Evolutionary conservation across 1,140 invertebrate species (phyloP), one percentile per base, ranked within the genome.

Genomic region (Achatina immaculata): DNA sequence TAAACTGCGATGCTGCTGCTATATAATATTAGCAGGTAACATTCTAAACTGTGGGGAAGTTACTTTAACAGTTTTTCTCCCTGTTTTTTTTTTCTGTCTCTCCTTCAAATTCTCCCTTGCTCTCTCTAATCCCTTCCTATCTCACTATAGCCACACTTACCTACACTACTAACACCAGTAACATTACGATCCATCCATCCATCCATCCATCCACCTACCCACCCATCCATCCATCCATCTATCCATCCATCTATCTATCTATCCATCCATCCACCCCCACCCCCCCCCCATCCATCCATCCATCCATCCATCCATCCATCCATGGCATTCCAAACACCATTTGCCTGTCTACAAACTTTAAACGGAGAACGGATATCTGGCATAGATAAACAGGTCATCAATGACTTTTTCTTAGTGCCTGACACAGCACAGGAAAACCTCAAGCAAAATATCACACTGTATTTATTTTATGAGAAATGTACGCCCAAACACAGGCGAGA

Each of bases 71-170:
- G 9, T 28, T 42, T 1, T 42, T 0, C 74, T 55, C 45, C 31
- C 45, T 58, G 45, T 77, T 48, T 55, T n/a, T 28, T 77, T 48
- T 58, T 24, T 77, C 48, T 77, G 24, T 77, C 48, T 75, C 74
- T 77, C 74, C 31, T 48, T 77, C 74, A 28, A 43, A 55, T 55
- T 48, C 75, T 78, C 58, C 38, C 75, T 78, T 55, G 21, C 75
- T 40, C 58, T 40, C 75, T 42, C 34, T 38, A 11, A 9, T 24
- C 38, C 19, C 45, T 48, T 19, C 19, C 45, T 48, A 7, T 48
- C 40, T 36, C n/a, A 34, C 62, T 28, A 28, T 28, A 7, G 62
- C n/a, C 11, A 66, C 7, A 7, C 9, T 11, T 66, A 9, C 62
- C 34, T 7, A 9, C 62, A n/a, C 62, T 36, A 66, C 62, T 24